Conservation (phyloP, 2,888 invertebrate species). For the Galeruca laticollis region DNA sequence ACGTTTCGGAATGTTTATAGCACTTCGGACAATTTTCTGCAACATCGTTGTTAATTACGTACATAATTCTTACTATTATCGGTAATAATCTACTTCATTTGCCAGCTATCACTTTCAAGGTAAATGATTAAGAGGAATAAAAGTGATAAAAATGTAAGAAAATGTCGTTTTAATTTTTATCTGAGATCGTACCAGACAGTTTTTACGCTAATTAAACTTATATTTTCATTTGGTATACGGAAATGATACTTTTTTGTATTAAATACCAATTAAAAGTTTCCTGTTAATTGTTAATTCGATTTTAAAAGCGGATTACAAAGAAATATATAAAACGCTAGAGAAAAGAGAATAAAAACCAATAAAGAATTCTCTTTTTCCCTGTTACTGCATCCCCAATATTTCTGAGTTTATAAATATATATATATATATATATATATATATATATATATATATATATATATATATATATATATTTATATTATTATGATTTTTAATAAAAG, state of each 20-base stretch:
- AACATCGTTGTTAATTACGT: conserved; percentile 28
- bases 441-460: too few species aligned
- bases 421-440: too few species aligned
- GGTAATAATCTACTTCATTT: conserved; percentile 31
- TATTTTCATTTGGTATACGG: not conserved
- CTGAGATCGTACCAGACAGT: not conserved
- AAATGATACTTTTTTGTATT: not conserved
- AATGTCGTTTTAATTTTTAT: conserved; percentile 15
- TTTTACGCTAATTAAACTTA: not conserved
- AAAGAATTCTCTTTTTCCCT: too few species aligned
- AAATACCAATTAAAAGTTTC: not conserved
- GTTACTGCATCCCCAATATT: too few species aligned
- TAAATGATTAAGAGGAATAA: conserved; percentile 29
- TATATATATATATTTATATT: too few species aligned
- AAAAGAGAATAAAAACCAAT: too few species aligned
- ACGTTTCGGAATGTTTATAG: conserved; percentile 47
- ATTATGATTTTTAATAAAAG: too few species aligned
- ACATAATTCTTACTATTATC: conserved; percentile 34
- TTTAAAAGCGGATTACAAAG: too few species aligned
- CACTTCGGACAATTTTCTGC: conserved; percentile 25
- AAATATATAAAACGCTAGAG: too few species aligned
- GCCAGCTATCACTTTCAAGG: conserved; percentile 36
- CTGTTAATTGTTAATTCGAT: too few species aligned
- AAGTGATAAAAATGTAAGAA: conserved; percentile 11
- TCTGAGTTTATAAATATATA: too few species aligned